Evolutionary conservation across 1,140 invertebrate genomes (phyloP), one percentile per base, ranked within the genome.

Genomic region (Linepithema humile): DNA sequence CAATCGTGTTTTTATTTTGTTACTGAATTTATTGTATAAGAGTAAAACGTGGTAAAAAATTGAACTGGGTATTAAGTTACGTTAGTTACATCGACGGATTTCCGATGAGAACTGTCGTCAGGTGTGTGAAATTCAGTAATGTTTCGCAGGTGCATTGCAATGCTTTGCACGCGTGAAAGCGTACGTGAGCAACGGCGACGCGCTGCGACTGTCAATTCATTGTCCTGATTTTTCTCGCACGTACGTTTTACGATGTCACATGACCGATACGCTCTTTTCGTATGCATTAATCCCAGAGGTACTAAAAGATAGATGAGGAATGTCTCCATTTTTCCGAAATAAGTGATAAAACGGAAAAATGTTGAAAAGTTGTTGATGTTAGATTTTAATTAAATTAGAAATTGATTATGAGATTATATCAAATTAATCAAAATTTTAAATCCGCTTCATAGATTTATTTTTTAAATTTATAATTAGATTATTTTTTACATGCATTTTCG

Each of bases 161-260:
- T 91, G 84, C 90, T 62, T 50, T 32, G 86, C 90, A 91, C 90
- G 90, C 77, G 45, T 88, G 12, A 83, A 64, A n/a, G 65, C 29
- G 80, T 82, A 91, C 89, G 90, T 91, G 90, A 90, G 50, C 60
- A 29, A n/a, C n/a, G 29, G 57, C 85, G 62, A 89, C 88, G 85
- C 85, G 75, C 62, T 9, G 70, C 48, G 88, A 86, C 60, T 89
- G 45, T 53, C 86, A 82, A 88, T 88, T 65, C 65, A 60, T 85
- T 69, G 87, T 83, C 77, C 87, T 60, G 78, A 88, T 87, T 90
- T 89, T 87, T 89, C 78, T 82, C 38, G 26, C 84, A 38, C 73
- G 65, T 75, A 77, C 62, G 2, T 43, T 80, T 69, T 32, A 70
- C 64, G 64, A 40, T 9, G 20, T 53, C 65, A 65, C 74, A 53